These are phyloP conservation scores for Centropristis striata DNA, from an alignment of 2,113 vertebrate genomes.

Conservation along the genomic window DNA sequence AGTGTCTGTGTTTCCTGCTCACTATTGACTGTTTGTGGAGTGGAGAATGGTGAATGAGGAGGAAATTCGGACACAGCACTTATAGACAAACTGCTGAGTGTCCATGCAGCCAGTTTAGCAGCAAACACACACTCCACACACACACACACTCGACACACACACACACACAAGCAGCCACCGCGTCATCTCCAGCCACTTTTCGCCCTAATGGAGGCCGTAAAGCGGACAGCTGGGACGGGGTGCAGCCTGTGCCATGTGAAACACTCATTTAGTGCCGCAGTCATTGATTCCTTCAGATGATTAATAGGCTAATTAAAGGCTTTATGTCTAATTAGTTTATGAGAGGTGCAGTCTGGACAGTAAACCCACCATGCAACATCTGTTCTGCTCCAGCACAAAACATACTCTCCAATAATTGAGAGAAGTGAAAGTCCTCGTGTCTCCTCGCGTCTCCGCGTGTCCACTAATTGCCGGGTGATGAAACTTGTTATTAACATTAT, in stretches of 20 bases:
- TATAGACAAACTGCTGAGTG: conserved; percentile 13
- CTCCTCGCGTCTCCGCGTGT: not conserved
- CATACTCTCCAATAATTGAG: conserved; percentile 13
- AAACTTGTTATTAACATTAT: not conserved
- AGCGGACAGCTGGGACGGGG: conserved; percentile 30
- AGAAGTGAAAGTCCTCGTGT: not conserved
- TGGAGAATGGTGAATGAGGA: too few species aligned
- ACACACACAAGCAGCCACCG: not conserved
- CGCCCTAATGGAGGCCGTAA: conserved; percentile 15
- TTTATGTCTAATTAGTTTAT: conserved; percentile 66
- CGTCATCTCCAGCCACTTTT: conserved; percentile 8
- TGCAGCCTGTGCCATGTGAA: conserved; percentile 24
- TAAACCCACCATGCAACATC: conserved; percentile 32
- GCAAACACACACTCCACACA: not conserved
- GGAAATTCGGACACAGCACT: not conserved
- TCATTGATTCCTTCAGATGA: conserved; percentile 53
- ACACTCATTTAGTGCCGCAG: conserved; percentile 16
- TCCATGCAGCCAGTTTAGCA: not conserved
- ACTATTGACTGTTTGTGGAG: not conserved
- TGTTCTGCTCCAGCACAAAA: conserved; percentile 17
- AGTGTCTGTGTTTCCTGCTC: not conserved
- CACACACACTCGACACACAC: not conserved
- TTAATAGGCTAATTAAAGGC: conserved; percentile 68
- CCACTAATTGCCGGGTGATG: not conserved
- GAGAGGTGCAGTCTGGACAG: conserved; percentile 48